A percentile compares a stretch with the other conserved stretches of the same genome.
Evolutionary conservation across 2,113 vertebrate genomes (phyloP).

Genomic region (Empidonax alnorum): DNA sequence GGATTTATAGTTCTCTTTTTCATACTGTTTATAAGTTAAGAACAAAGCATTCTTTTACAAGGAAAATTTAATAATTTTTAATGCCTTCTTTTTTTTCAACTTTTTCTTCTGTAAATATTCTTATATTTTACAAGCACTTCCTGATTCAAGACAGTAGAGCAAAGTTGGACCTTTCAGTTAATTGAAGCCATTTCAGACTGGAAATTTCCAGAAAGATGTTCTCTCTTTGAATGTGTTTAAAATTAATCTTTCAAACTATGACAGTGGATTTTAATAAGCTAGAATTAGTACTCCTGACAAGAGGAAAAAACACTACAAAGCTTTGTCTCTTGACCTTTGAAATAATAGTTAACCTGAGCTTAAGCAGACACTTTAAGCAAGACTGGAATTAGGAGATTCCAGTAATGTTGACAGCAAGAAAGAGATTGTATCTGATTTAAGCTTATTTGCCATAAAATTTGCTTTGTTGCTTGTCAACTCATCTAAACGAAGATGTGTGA

Average conservation of each 20-base stretch:
- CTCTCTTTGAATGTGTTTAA: background rate
- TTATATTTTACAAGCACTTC: background rate
- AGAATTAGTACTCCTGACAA: background rate
- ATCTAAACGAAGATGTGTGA: background rate
- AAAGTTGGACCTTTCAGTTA: background rate
- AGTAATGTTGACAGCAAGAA: background rate
- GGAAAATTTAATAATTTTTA: background rate
- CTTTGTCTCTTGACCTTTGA: background rate
- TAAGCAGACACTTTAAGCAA: background rate
- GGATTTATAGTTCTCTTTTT: background rate
- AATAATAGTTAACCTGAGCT: background rate
- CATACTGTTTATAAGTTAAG: background rate
- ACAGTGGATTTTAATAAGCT: conserved; percentile 22
- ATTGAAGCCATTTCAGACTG: background rate
- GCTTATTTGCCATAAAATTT: conserved; percentile 11
- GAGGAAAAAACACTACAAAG: background rate
- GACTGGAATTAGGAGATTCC: background rate
- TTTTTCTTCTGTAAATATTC: background rate
- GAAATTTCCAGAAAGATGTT: background rate
- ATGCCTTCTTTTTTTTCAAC: background rate
- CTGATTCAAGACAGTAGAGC: background rate
- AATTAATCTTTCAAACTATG: background rate
- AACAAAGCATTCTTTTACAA: background rate
- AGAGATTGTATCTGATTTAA: background rate
- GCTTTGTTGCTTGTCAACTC: background rate